Evolutionary conservation across 1,140 invertebrate species (phyloP).

Genomic region (Reticulitermes speratus): DNA sequence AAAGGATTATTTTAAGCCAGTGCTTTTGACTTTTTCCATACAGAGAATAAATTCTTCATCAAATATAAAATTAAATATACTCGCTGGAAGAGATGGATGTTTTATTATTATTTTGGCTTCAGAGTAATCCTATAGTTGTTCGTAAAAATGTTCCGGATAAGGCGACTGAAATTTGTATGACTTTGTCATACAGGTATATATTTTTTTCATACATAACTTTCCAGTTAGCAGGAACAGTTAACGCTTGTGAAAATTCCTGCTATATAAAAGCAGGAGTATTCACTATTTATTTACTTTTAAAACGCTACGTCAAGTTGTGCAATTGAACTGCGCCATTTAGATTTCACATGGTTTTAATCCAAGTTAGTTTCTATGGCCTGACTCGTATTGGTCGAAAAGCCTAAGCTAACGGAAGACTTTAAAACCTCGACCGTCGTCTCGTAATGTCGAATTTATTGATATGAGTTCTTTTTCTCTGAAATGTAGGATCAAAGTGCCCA

Average conservation of each 20-base stretch:
- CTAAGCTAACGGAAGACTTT: slow-evolving; percentile 6
- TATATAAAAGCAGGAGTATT: not conserved
- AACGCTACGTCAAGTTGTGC: not conserved
- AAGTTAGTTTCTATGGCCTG: not conserved
- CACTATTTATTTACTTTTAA: not conserved
- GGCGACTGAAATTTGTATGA: slow-evolving; percentile 5
- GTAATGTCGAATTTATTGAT: not conserved
- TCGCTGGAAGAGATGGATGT: slow-evolving; percentile 7
- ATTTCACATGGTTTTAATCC: not conserved
- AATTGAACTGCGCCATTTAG: not conserved
- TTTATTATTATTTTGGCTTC: not conserved
- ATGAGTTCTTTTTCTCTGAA: not conserved
- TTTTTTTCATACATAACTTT: not conserved
- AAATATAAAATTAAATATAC: slow-evolving; percentile 16
- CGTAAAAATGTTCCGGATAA: not conserved
- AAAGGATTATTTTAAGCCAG: not conserved
- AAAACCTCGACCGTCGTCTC: not conserved
- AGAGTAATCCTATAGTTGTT: not conserved
- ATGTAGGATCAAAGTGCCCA: not conserved
- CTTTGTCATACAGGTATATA: not conserved
- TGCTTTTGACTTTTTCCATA: not conserved
- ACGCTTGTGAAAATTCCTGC: not conserved
- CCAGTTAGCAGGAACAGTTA: not conserved
- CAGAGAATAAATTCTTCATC: not conserved
- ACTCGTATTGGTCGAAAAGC: not conserved